phyloP scores from a whole-genome alignment of 2,113 vertebrate genomes.

The Benitochromis conjunctus region DNA sequence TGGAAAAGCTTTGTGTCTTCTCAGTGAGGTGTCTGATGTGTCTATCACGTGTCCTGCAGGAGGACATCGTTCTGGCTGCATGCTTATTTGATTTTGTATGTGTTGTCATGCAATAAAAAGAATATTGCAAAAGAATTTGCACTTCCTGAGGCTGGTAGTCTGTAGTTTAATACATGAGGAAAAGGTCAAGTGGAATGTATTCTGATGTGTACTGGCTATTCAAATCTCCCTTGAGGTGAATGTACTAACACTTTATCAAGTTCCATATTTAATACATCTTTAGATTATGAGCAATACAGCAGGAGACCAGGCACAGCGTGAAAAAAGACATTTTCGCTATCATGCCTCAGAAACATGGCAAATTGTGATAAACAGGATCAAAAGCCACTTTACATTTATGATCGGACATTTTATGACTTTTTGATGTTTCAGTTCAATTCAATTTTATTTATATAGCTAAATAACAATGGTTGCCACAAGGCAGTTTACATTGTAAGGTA shows the following conservation, averaged over 20 bases:
- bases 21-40: neutral
- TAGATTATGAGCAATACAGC: neutral
- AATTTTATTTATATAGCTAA: neutral
- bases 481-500: neutral
- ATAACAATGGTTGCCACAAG: neutral
- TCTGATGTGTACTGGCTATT: neutral
- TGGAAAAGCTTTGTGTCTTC: constrained; percentile 28
- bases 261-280: neutral
- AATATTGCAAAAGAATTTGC: neutral
- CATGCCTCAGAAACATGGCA: neutral
- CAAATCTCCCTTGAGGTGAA: neutral
- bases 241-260: neutral
- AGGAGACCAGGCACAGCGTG: neutral
- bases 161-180: neutral
- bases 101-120: neutral
- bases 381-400: neutral
- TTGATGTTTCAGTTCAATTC: neutral
- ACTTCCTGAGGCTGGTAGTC: neutral
- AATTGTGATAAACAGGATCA: neutral
- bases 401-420: neutral
- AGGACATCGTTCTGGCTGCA: neutral
- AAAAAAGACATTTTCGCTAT: neutral
- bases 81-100: neutral
- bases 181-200: neutral
- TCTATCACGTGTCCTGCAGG: neutral